Evolutionary conservation across 1,140 invertebrate species (phyloP).

Genomic region (Sinella curviseta): DNA sequence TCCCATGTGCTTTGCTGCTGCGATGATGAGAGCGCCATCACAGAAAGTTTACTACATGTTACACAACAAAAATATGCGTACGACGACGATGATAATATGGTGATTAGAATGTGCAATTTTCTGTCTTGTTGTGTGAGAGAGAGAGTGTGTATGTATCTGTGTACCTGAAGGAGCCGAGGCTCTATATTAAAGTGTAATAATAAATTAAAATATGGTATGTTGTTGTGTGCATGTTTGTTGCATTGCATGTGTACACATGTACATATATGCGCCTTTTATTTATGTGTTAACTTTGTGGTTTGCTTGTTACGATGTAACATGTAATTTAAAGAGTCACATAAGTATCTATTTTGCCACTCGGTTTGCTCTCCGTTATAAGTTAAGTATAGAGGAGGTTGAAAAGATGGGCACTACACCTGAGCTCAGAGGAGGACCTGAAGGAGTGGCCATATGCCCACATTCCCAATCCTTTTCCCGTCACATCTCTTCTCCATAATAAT

Average conservation of each 20-base stretch:
- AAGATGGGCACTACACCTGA: constrained; percentile 14
- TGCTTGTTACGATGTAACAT: neutral
- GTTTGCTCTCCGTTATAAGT: neutral
- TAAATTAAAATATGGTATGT: neutral
- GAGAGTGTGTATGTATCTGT: neutral
- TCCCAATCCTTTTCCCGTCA: constrained; percentile 17
- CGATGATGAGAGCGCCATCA: no score
- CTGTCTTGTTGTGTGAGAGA: no score
- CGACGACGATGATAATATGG: no score
- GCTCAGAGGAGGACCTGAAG: constrained; percentile 14
- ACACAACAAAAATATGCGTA: no score
- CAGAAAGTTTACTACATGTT: no score
- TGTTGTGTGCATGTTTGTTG: neutral
- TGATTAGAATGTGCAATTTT: no score
- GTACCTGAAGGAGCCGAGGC: neutral
- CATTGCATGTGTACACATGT: neutral
- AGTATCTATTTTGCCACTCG: constrained; percentile 8
- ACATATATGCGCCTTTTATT: neutral
- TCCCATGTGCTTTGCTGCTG: no score
- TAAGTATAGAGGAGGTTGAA: constrained; percentile 11
- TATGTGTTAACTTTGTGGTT: constrained; percentile 3
- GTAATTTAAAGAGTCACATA: constrained; percentile 24
- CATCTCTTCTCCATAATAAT: constrained; percentile 16
- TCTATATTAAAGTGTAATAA: neutral
- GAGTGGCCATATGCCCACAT: constrained; percentile 14